Evolutionary conservation across 2,113 vertebrate species (phyloP), one percentile per base, ranked within the genome.

Genomic region (Scatophagus argus): DNA sequence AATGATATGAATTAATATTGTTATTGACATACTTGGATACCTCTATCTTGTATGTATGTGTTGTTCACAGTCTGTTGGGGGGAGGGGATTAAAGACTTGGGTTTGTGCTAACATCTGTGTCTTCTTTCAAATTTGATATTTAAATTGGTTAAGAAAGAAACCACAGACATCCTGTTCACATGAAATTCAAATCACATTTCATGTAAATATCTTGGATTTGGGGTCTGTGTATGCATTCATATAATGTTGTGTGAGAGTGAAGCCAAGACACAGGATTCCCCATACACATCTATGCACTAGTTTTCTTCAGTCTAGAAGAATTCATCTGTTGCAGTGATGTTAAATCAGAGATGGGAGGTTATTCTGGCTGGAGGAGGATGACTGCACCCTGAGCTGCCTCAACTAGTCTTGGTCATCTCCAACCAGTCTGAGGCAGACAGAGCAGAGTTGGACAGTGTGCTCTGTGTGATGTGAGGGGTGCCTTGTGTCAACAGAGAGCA

Each of bases 11-110:
- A 92, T 90, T 64, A 89, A 88, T 87, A 85, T 91, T 94, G 84
- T 92, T 93, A 91, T 93, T 92, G 91, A 94, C 83, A 88, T 91
- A 85, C 93, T 93, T 83, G 80, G 74, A 92, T 93, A 90, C 88
- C 87, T 91, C 89, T 91, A 62, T 82, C 84, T 89, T 90, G 59
- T 87, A 88, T 85, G 76, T 85, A 62, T 88, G 87, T 93, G 88
- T 90, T 88, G 82, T 92, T 83, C 79, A 85, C 65, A 77, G 82
- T 90, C 86, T 91, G 75, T 91, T 87, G 76, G 81, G 89, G 83
- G 80, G n/a, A n/a, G 74, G 72, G 87, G 88, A 94, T 87, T 93
- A 94, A 95, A 95, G 79, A 70, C 38, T 78, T 73, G 83, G 88
- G 82, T 92, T 90, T 84, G 76, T 83, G 71, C 77, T 88, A 86